Evolutionary conservation across 2,888 invertebrate genomes (phyloP).

Genomic region (Mythimna pallens): DNA sequence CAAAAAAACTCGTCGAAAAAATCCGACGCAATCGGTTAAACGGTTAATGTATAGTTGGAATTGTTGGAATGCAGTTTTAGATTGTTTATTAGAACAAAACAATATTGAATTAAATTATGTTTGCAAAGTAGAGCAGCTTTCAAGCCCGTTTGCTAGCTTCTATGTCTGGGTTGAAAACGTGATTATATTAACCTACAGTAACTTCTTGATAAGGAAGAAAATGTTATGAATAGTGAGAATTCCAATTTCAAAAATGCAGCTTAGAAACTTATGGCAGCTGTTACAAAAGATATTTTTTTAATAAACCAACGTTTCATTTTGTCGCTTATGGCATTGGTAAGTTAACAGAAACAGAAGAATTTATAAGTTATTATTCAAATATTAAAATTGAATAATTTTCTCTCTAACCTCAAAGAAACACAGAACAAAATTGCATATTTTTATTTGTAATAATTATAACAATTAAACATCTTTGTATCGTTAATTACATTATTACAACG

Average conservation of each 20-base stretch:
- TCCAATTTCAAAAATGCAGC: not conserved
- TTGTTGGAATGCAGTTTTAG: not conserved
- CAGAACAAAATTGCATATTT: slow-evolving; percentile 57
- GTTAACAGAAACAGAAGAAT: not conserved
- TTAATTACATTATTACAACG: slow-evolving; percentile 52
- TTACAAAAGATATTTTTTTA: not conserved
- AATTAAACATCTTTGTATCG: slow-evolving; percentile 58
- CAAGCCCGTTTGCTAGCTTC: too few species aligned
- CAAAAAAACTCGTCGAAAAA: too few species aligned
- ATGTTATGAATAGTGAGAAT: too few species aligned
- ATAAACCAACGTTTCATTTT: not conserved
- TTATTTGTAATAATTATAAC: slow-evolving; percentile 60
- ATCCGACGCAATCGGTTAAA: too few species aligned
- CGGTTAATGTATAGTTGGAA: not conserved
- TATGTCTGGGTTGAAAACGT: too few species aligned
- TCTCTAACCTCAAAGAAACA: slow-evolving; percentile 12
- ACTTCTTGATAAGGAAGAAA: too few species aligned
- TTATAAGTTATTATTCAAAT: not conserved
- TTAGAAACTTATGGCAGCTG: not conserved
- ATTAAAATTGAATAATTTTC: not conserved
- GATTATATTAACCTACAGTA: too few species aligned
- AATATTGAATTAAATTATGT: not conserved
- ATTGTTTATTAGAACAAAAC: not conserved
- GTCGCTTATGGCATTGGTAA: not conserved
- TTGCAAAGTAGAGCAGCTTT: not conserved